Evolutionary conservation across 2,113 vertebrate species (phyloP).

Genomic region (Oenanthe oenanthe): DNA sequence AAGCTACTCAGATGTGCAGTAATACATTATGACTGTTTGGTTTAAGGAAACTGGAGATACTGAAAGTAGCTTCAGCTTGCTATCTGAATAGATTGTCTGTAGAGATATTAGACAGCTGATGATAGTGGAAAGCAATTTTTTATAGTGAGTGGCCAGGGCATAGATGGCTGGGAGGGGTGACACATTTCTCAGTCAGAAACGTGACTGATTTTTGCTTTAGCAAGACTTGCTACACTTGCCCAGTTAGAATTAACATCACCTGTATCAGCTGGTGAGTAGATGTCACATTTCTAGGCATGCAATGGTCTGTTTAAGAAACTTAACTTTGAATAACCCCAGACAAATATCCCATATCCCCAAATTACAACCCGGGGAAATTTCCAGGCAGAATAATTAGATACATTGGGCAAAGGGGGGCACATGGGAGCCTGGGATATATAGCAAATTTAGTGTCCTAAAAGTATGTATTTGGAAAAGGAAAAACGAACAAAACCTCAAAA

Average conservation of each 20-base stretch:
- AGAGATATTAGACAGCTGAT: not conserved
- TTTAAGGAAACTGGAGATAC: not conserved
- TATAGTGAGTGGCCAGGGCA: not conserved
- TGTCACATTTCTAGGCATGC: not conserved
- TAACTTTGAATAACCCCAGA: not conserved
- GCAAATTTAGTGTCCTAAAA: not conserved
- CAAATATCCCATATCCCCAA: not conserved
- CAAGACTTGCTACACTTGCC: not conserved
- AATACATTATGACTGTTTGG: not conserved
- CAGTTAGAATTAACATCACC: not conserved
- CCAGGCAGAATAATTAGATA: not conserved
- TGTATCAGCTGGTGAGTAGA: not conserved
- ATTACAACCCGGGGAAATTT: not conserved
- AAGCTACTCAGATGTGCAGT: not conserved
- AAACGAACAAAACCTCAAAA: too few relatives aligned
- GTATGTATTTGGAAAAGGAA: not conserved
- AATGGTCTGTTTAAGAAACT: not conserved
- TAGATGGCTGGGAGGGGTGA: fast-evolving
- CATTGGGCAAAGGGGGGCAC: not conserved
- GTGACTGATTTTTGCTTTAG: not conserved
- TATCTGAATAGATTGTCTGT: not conserved
- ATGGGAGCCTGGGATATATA: not conserved
- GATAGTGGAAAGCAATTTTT: not conserved
- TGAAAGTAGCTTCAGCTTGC: not conserved
- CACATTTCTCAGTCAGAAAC: not conserved